Evolutionary conservation across 2,888 invertebrate species (phyloP).

Genomic region (Trachelus iudaicus): DNA sequence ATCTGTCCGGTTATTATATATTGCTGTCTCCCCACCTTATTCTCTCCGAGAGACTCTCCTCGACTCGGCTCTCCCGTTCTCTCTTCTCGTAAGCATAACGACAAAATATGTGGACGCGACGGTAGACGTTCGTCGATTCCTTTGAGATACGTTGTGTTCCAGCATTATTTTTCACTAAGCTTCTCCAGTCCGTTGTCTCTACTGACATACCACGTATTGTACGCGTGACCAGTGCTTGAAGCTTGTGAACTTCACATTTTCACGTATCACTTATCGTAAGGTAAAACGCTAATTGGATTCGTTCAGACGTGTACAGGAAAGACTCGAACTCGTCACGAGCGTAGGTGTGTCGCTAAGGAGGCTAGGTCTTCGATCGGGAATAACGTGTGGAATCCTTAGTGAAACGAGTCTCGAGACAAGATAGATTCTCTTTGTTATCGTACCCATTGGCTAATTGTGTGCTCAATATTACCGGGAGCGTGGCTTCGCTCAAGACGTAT

Average conservation of each 20-base stretch:
- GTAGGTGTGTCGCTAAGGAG: not conserved
- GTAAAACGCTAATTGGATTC: not conserved
- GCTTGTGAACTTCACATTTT: not conserved
- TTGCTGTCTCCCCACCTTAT: not conserved
- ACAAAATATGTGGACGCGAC: not conserved
- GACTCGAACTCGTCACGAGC: not conserved
- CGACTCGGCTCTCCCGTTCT: slow-evolving; percentile 12
- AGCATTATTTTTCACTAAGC: not conserved
- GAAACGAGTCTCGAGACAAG: not conserved
- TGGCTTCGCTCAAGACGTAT: not conserved
- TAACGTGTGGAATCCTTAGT: not conserved
- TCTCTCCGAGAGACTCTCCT: slow-evolving; percentile 7
- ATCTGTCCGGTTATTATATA: not conserved
- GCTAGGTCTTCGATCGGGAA: not conserved
- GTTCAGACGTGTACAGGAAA: not conserved
- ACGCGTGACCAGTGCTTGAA: not conserved
- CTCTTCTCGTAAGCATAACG: not conserved
- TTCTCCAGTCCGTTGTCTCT: not conserved
- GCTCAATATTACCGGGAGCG: not conserved
- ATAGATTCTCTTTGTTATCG: not conserved
- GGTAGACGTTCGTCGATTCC: not conserved
- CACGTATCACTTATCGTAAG: not conserved
- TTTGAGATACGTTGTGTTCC: not conserved
- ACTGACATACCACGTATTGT: not conserved
- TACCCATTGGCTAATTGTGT: not conserved